A percentile compares a stretch with the other conserved stretches of the same genome.
Conservation (phyloP, 1,140 invertebrate genomes). For the Lerema accius region DNA sequence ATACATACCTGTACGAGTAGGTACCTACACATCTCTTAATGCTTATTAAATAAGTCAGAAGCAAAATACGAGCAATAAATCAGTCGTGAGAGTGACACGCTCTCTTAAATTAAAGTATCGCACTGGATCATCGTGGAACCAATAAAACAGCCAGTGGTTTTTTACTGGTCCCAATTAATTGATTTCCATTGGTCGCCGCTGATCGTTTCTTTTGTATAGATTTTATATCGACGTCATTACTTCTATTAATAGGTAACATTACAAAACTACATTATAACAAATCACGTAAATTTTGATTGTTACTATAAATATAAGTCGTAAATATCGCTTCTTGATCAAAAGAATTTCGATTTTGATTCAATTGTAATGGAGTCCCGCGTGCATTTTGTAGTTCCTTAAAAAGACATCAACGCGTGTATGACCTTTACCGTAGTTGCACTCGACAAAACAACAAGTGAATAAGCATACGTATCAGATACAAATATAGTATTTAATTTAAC, state of each 20-base stretch:
- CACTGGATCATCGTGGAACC: constrained; percentile 59
- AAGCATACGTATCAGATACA: constrained; percentile 15
- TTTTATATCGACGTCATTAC: constrained; percentile 32
- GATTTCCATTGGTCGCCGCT: constrained; percentile 62
- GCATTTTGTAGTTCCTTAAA: constrained; percentile 39
- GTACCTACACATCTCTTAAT: constrained; percentile 11
- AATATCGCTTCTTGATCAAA: neutral
- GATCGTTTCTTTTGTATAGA: constrained; percentile 51
- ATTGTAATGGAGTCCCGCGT: neutral
- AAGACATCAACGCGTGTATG: constrained; percentile 56
- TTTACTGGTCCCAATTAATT: constrained; percentile 63
- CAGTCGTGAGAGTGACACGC: constrained; percentile 44
- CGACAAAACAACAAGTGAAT: constrained; percentile 27
- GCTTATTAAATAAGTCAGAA: constrained; percentile 24
- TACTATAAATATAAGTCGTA: too few species aligned
- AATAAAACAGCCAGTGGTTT: constrained; percentile 66
- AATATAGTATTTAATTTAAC: neutral
- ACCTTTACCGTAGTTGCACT: constrained; percentile 23
- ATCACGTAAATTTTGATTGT: too few species aligned
- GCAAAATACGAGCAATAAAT: constrained; percentile 37
- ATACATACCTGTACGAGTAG: too few species aligned
- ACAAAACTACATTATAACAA: too few species aligned
- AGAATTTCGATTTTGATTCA: neutral
- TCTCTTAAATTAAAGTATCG: constrained; percentile 60
- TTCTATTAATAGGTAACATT: constrained; percentile 11